Evolutionary conservation across 2,113 vertebrate species (phyloP), one percentile per base, ranked within the genome.

Genomic region (Paracanthobrama guichenoti): DNA sequence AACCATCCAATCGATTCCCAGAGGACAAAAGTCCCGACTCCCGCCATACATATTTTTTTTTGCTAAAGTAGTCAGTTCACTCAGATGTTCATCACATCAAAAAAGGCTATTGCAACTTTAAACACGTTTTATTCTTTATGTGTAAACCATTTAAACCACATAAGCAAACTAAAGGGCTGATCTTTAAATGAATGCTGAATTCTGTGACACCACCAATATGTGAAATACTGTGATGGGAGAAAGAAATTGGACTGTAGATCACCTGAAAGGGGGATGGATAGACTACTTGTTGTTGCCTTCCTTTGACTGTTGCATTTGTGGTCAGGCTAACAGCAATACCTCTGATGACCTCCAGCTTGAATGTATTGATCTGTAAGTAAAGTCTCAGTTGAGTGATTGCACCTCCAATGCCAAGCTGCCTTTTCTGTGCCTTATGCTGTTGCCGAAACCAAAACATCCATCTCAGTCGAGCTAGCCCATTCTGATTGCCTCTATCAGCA

Each of bases 361-460:
- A 79, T 76, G 87, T 93, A 94, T 94, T 92, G 93, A 94, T 94
- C 91, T 90, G 90, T 92, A 91, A 91, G 90, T 88, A 92, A 92
- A 93, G 93, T 92, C 93, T 89, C 89, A 89, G 86, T 85, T 86
- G 89, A 92, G 85, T 90, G 91, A 92, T 92, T 93, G 88, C 35
- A 57, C 82, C 72, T 90, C 78, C 89, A 90, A 91, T 91, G 89
- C 89, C 86, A 84, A 85, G 72, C 87, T 92, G 89, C 88, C 86
- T 92, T 92, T 88, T 90, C 89, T 91, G 87, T 87, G 42, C 85
- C 64, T 87, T 81, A 84, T 71, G 79, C 59, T 88, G 81, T 85
- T 86, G 80, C 88, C 82, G 64, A 87, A 91, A 88, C 79, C 71
- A 24, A 86, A 91, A 87, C 89, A 93, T 91, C 89, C 88, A 89